Conservation (phyloP, 2,888 invertebrate genomes). For the Endomychus coccineus region DNA sequence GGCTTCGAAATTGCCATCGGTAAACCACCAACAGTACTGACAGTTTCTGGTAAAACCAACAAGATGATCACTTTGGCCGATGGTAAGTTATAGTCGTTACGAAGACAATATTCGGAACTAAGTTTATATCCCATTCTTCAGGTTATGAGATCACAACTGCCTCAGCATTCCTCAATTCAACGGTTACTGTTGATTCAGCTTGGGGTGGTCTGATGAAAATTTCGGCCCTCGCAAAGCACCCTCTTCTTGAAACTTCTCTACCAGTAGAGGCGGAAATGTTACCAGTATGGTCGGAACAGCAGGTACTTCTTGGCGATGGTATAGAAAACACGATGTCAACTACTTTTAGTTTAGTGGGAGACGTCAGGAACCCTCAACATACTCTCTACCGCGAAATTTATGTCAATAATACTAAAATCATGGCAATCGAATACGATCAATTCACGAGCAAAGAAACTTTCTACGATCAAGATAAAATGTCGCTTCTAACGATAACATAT, state of each 20-base stretch:
- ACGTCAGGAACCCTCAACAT: slow-evolving; percentile 78
- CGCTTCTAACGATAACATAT: slow-evolving; percentile 78
- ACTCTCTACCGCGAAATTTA: slow-evolving; percentile 72
- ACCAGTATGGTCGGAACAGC: slow-evolving; percentile 82
- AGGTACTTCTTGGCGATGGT: slow-evolving; percentile 66
- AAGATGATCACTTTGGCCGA: slow-evolving; percentile 50
- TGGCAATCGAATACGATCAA: slow-evolving; percentile 90
- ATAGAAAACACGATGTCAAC: slow-evolving; percentile 65
- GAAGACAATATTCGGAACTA: neutral
- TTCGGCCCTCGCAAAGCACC: slow-evolving; percentile 73
- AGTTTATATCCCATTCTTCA: slow-evolving; percentile 22
- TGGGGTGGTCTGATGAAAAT: slow-evolving; percentile 69
- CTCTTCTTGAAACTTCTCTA: slow-evolving; percentile 71
- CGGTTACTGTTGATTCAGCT: slow-evolving; percentile 65
- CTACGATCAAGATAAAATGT: slow-evolving; percentile 74
- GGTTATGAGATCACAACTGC: slow-evolving; percentile 67
- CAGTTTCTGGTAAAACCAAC: slow-evolving; percentile 43
- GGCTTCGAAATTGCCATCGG: slow-evolving; percentile 66
- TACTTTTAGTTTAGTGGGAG: slow-evolving; percentile 73
- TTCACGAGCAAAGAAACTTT: slow-evolving; percentile 84
- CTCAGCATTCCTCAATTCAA: slow-evolving; percentile 69
- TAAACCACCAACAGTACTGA: slow-evolving; percentile 38
- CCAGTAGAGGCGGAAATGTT: slow-evolving; percentile 87
- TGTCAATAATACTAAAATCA: slow-evolving; percentile 80
- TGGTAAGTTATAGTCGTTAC: slow-evolving; percentile 35